Base-by-base conservation (phyloP, 2,113 vertebrate species). In the Grantiella picta region DNA sequence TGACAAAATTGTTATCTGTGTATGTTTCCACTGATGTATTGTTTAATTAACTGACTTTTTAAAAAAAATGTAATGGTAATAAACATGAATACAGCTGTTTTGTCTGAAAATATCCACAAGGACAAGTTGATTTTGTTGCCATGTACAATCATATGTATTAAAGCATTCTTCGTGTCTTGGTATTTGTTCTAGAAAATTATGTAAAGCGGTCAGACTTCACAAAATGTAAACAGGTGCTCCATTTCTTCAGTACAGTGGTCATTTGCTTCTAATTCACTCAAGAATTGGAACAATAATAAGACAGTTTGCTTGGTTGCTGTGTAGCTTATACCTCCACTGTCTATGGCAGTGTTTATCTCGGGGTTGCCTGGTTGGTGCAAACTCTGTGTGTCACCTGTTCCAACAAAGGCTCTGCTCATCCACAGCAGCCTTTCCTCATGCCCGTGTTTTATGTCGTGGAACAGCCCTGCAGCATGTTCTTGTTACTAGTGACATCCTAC, bases 391-490 rank as follows among this genome's bases (percentile, higher is more conserved):
- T 36, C 56, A 24, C 44, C 20, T 36, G 5, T 70, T 69, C 33
- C 52, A 29, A 12, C 15, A 28, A 15, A 56, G 7, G 16, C 18
- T 60, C 68, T 68, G 25, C 31, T 88, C 44, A 29, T 60, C 65
- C 44, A 31, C 25, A 42, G 3, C 42, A 82, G 24, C 44, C 18
- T 45, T 31, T 63, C 11, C 12, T 75, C 17, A 7, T 27, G 35
- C 9, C 23, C 16, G 0, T 33, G n/a, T 47, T 36, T 63, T 22
- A 9, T 23, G 5, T 15, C 0, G 0, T 38, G 57, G 56, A 64
- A 19, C n/a, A 81, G 35, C 56, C 64, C 60, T 45, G 44, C 27
- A 81, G 19, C 63, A 4, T 16, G 10, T 47, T 47, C 28, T 35
- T 42, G 9, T 63, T 60, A 17, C 5, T 42, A 31, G n/a, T 56